Evolutionary conservation across 1,140 invertebrate species (phyloP), one percentile per base, ranked within the genome.

Genomic region (Druon quercuslanigerum): DNA sequence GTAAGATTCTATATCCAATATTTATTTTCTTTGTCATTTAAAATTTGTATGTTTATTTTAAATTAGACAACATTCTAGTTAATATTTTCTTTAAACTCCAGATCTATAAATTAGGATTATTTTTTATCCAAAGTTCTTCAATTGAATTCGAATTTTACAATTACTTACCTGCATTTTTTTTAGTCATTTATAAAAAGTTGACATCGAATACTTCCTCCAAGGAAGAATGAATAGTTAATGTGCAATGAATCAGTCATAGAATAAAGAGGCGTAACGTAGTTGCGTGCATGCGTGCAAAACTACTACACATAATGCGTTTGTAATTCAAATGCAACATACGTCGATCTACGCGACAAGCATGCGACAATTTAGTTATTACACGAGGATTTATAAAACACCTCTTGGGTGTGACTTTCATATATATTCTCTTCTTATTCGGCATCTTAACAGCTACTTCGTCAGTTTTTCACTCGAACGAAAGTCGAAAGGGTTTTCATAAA

Each of bases 301-400:
- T 40, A 66, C 40, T 66, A 66, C 60, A 66, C 60, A 66, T 66
- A 66, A 66, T 66, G 57, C 57, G 20, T 33, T 60, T 40, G 25
- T 66, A 40, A 66, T 66, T 46, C 33, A n/a, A 66, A 66, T 66
- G 60, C 60, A 66, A 66, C 60, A 66, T 66, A 66, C 60, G 25
- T 66, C 13, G 25, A 66, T 60, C 20, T 66, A 66, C 25, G 40
- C 60, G 60, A 66, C 5, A 16, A 66, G 60, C 60, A 66, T 66
- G 1, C 14, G 3, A 14, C 40, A 66, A 33, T 66, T 66, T 57
- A 20, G 9, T 57, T 57, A 57, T 57, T 57, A 57, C 17, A 11
- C 9, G 56, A 54, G 56, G 56, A 57, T 57, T 19, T 57, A 57
- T 57, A 57, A 33, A 57, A 17, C 60, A 40, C 4, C 60, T 66